Evolutionary conservation across 2,113 vertebrate species (phyloP), one percentile per base, ranked within the genome.

Genomic region (Petromus typicus): DNA sequence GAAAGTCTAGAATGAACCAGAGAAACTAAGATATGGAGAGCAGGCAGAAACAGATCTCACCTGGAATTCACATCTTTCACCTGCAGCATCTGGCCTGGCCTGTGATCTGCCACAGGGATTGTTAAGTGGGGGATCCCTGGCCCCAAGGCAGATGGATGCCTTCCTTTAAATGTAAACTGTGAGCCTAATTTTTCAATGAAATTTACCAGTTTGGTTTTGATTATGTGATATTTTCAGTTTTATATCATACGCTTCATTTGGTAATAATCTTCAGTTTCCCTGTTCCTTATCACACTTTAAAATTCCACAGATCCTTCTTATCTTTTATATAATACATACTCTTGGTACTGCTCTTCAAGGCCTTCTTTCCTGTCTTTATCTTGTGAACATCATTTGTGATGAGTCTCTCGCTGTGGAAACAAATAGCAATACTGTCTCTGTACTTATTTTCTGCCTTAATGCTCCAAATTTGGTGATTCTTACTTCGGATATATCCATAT

Each of bases 321-420:
- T 89, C 45, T 93, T 89, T 92, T 54, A 63, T 80, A 16, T 13
- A 83, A 83, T 92, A 64, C 69, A 63, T 90, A 90, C 57, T 84
- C 69, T 40, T 86, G 23, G 23, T 20, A 40, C 69, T 94, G 30
- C 63, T 79, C 66, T 67, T 87, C 75, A 95, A 40, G 76, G 43
- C 12, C 34, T 43, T 48, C 64, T 63, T 73, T 86, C 45, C 7
- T 86, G 34, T 89, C 43, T 95, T 3, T 32, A 20, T 56, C 64
- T 69, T 66, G 16, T 54, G 51, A 87, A 67, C 84, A 86, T 86
- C 79, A 56, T 73, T 84, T 95, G 82, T 79, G 83, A 43, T 89
- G 85, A 93, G 25, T 40, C 43, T 61, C 32, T 54, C 9, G 22
- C 71, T 57, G 5, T 51, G 54, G 25, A 61, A 37, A 54, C 75